Evolutionary conservation across 2,113 vertebrate genomes (phyloP).

Genomic region (Centropus bengalensis): DNA sequence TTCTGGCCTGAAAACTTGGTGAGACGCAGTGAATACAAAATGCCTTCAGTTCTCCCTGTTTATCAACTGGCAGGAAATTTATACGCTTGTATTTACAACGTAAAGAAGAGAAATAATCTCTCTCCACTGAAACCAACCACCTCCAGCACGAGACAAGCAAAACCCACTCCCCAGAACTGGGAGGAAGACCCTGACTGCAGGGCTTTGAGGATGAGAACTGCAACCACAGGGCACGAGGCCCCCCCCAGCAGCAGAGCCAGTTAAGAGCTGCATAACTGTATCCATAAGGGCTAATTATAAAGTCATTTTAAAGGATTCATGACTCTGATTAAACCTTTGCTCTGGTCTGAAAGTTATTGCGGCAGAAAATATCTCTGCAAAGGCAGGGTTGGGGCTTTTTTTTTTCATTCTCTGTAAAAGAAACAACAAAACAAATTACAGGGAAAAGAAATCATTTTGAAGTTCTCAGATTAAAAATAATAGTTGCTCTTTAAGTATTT

Average conservation of each 20-base stretch:
- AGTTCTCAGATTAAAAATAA: conserved; percentile 39
- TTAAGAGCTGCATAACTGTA: not conserved
- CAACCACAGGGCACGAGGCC: not conserved
- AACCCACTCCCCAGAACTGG: not conserved
- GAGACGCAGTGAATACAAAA: not conserved
- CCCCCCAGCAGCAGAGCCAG: not conserved
- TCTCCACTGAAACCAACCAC: not conserved
- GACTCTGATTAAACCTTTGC: not conserved
- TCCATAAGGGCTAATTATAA: not conserved
- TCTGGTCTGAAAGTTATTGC: conserved; percentile 2
- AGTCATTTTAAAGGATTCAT: not conserved
- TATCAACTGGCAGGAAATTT: not conserved
- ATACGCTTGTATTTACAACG: not conserved
- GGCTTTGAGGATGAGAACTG: not conserved
- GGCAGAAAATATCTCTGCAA: conserved; percentile 4
- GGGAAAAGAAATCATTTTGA: conserved; percentile 29
- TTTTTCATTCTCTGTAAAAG: not conserved
- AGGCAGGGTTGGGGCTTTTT: not conserved
- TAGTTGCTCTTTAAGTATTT: not conserved
- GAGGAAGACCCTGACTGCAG: too few species aligned
- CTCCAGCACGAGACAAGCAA: not conserved
- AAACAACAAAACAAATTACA: conserved; percentile 27
- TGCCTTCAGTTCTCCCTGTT: not conserved
- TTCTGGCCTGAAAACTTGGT: not conserved
- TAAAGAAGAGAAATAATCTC: not conserved